Conservation (phyloP, 2,888 invertebrate species). For the Drosophila suboccidentalis region DNA sequence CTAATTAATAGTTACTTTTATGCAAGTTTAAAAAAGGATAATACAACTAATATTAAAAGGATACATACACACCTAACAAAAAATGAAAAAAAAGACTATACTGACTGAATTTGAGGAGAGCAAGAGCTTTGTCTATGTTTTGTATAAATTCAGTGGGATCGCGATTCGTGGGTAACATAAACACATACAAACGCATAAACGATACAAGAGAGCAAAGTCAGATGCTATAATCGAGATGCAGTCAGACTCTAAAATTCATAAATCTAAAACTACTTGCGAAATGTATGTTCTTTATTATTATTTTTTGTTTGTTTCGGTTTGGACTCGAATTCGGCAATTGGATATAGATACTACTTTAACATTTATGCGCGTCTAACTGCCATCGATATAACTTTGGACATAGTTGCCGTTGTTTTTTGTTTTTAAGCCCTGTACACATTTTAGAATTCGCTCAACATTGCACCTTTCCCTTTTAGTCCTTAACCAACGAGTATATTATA, state of each 20-base stretch:
- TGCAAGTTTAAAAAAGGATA: slow-evolving; percentile 72
- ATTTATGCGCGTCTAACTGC: slow-evolving; percentile 55
- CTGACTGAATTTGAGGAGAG: slow-evolving; percentile 45
- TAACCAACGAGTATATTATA: slow-evolving; percentile 4
- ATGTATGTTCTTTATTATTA: slow-evolving; percentile 36
- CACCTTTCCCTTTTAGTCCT: slow-evolving; percentile 21
- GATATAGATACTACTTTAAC: slow-evolving; percentile 24
- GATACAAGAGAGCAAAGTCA: slow-evolving; percentile 42
- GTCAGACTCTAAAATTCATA: slow-evolving; percentile 54
- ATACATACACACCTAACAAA: slow-evolving; percentile 43
- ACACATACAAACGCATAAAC: slow-evolving; percentile 8
- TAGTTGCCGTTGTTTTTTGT: slow-evolving; percentile 27
- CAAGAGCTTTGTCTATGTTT: slow-evolving; percentile 47
- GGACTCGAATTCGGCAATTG: slow-evolving; percentile 22
- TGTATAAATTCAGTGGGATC: slow-evolving; percentile 41
- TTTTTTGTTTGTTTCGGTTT: slow-evolving; percentile 1
- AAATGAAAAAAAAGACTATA: slow-evolving; percentile 56
- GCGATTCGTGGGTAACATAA: slow-evolving; percentile 25
- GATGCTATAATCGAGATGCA: slow-evolving; percentile 45
- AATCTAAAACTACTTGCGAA: slow-evolving; percentile 28
- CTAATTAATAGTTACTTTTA: slow-evolving; percentile 78
- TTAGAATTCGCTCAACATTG: slow-evolving; percentile 59
- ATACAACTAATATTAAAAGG: slow-evolving; percentile 73
- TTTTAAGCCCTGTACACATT: slow-evolving; percentile 41
- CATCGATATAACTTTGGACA: slow-evolving; percentile 48